Percentiles rank a stretch among this genome's conserved stretches.
Conservation (phyloP, 1,140 invertebrate species). For the Brachionus rubens region DNA sequence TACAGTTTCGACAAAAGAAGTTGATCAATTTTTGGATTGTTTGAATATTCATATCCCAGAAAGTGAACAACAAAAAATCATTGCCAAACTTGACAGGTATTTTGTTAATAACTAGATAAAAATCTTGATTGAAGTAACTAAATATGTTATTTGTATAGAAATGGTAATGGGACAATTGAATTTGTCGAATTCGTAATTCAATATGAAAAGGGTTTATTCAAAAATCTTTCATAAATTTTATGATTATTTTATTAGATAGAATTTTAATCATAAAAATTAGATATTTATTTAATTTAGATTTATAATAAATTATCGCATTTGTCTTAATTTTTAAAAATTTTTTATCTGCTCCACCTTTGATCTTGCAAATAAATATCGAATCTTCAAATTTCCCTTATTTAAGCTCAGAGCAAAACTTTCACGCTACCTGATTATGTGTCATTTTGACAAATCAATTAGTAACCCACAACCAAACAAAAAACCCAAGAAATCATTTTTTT, state of each 20-base stretch:
- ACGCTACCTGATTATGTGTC: too few relatives aligned
- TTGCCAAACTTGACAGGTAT: conserved; percentile 14
- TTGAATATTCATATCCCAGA: conserved; percentile 34
- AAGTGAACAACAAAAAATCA: conserved; percentile 11
- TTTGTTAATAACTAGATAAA: neutral
- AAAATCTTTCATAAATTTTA: neutral
- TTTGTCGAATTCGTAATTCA: conserved; percentile 41
- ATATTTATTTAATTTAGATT: neutral
- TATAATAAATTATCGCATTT: neutral
- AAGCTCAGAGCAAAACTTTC: too few relatives aligned
- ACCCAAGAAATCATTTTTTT: too few relatives aligned
- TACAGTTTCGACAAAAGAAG: conserved; percentile 13
- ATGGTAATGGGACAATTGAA: conserved; percentile 39
- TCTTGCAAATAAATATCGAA: too few relatives aligned
- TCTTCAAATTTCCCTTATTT: too few relatives aligned
- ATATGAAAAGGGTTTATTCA: conserved; percentile 44
- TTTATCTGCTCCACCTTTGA: neutral
- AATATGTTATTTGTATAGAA: neutral
- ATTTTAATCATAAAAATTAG: neutral
- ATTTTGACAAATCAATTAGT: too few relatives aligned
- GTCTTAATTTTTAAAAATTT: neutral
- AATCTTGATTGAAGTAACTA: too few relatives aligned
- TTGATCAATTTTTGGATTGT: conserved; percentile 21
- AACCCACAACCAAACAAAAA: too few relatives aligned
- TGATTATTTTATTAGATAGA: too few relatives aligned